Base-by-base conservation (phyloP, 2,888 invertebrate species). In the Selenia dentaria region DNA sequence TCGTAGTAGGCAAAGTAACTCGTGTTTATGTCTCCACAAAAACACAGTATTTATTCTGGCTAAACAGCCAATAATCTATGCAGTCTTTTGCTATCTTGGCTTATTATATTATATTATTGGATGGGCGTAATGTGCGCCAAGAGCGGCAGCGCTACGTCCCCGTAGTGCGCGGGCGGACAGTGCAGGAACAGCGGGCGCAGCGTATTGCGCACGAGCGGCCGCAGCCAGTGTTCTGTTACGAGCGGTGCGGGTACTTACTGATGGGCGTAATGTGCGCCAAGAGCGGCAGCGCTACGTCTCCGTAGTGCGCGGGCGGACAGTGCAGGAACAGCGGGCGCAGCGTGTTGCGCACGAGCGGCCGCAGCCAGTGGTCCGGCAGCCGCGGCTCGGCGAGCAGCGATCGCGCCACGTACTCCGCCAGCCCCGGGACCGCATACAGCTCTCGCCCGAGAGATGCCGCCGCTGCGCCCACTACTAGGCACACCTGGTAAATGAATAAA, bases 331-430 rank as follows among this genome's bases (percentile, higher is more conserved):
- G 96, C 11, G 97, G 95, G 70, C 96, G 96, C 63, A 98, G 90
- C 73, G 97, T 97, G 24, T 95, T 94, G 32, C 97, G 92, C 57
- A 97, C 94, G 32, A 98, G 93, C 2, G 95, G 95, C 42, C 97
- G 92, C 68, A 98, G 85, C 83, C 97, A 93, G 84, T 96, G 95
- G 81, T 98, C 97, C 25, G 98, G 97, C 72, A 98, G 93, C 51
- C 90, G 91, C 83, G 94, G 84, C 46, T 96, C 90, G 61, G 94
- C 93, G 60, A 96, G 92, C 48, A 95, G 92, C 42, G 96, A 94
- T 57, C 93, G 93, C 1, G 94, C 90, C 35, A 98, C 90, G 38
- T 95, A 95, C 52, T 93, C 92, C 24, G 96, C 94, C 37, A 98
- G 92, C 34, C 95, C 95, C 4, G 95, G 92, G 51, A 95, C 91